Base-by-base conservation (phyloP, 2,888 invertebrate genomes). In the Drosophila stalkeri region DNA sequence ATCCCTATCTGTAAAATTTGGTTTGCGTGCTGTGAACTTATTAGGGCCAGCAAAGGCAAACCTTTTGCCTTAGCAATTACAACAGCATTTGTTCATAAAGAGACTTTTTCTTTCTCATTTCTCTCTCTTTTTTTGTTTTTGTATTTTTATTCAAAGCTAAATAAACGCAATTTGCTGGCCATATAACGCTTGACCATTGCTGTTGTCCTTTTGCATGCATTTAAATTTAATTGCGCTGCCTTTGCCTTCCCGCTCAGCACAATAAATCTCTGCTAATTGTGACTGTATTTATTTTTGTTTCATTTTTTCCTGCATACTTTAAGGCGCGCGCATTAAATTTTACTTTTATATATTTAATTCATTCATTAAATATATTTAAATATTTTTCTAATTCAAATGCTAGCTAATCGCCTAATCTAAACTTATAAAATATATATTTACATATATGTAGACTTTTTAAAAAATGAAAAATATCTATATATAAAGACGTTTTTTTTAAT, bases 21-120 rank as follows among this genome's bases (percentile, higher is more conserved):
- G 14, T 49, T 84, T 85, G 84, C 84, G 84, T 84, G 84, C 89
- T 89, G 73, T 72, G 68, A 70, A 89, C 84, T 84, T 84, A 84
- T 89, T 84, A 84, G 65, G 61, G 31, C 62, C 35, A 20, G 47
- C 23, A n/a, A 44, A 79, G 65, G 70, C 77, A 61, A 75, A 63
- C 77, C 80, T 77, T 73, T 64, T 68, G 66, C 27, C 54, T 39
- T 9, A 44, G 62, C 77, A 77, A 77, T 77, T 77, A 80, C 65
- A 14, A 51, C 20, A 12, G 54, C 27, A 43, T 74, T 78, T 63
- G 51, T 31, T 12, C 51, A 14, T 49, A 56, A 39, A 55, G 20
- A 27, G n/a, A 18, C 49, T 49, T n/a, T 27, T 49, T 49, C 31
- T 11, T 11, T 6, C 3, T 6, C 3, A 14, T 23, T 46, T 46